Conservation (phyloP, 64 coral and sea anemone species). For the Pocillopora damicornis region DNA sequence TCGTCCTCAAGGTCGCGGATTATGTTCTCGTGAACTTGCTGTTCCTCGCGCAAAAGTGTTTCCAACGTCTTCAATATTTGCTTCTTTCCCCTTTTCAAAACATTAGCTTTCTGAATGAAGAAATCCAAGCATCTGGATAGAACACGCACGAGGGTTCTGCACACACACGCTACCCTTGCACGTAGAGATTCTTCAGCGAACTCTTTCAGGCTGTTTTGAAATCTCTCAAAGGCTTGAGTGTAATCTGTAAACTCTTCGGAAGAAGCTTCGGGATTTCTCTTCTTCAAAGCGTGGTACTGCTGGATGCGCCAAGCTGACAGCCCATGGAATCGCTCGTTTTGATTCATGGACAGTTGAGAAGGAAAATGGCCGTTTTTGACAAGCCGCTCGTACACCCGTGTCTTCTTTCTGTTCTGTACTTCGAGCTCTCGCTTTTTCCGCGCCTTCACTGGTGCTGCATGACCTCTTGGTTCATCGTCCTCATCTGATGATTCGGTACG, state of each 20-base stretch:
- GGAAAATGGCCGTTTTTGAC: slow-evolving; percentile 37
- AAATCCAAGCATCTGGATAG: slow-evolving; percentile 53
- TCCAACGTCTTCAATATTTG: slow-evolving; percentile 20
- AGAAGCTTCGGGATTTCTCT: slow-evolving; percentile 27
- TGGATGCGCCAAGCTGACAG: slow-evolving; percentile 54
- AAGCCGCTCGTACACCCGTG: slow-evolving; percentile 42
- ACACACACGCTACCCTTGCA: slow-evolving; percentile 10
- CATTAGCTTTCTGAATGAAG: slow-evolving; percentile 64
- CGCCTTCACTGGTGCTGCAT: too few relatives aligned
- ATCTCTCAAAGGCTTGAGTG: slow-evolving; percentile 48
- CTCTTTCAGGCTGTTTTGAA: slow-evolving; percentile 31
- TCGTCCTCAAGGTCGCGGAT: slow-evolving; percentile 3
- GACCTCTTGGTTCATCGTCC: slow-evolving; percentile 26
- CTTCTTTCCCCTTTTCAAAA: slow-evolving; percentile 27
- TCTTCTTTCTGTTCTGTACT: slow-evolving; percentile 52
- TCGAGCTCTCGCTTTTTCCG: background rate
- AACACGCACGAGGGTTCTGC: slow-evolving; percentile 26
- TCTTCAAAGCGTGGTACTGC: slow-evolving; percentile 19
- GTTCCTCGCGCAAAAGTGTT: slow-evolving; percentile 9
- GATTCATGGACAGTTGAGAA: background rate
- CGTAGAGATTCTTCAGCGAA: slow-evolving; percentile 43
- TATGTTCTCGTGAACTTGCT: slow-evolving; percentile 38
- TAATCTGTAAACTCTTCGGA: slow-evolving; percentile 11
- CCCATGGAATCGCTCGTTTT: slow-evolving; percentile 50
- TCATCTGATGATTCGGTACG: slow-evolving; percentile 48